Conservation (phyloP, 2,888 invertebrate species). For the Eucera pruinosa region DNA sequence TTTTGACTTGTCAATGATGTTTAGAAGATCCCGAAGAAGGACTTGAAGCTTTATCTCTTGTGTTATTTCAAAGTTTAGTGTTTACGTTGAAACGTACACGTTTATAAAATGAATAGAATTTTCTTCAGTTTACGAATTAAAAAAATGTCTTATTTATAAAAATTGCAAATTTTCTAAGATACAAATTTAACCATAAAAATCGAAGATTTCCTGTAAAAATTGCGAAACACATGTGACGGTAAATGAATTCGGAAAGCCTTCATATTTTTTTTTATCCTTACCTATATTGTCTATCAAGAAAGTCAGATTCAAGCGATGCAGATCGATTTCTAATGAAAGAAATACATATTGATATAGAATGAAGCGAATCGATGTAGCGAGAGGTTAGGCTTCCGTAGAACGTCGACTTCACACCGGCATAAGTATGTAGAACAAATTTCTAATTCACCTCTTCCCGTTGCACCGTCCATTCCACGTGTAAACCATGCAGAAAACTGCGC, state of each 20-base stretch:
- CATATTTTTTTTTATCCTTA: too few relatives aligned
- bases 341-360: not conserved
- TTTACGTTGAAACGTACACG: not conserved
- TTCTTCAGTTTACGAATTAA: too few relatives aligned
- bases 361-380: not conserved
- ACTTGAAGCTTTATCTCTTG: not conserved
- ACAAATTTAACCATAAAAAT: too few relatives aligned
- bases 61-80: not conserved
- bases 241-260: too few relatives aligned
- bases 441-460: slow-evolving; percentile 70
- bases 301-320: not conserved
- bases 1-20: not conserved
- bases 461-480: slow-evolving; percentile 67
- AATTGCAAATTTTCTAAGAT: too few relatives aligned
- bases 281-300: too few relatives aligned
- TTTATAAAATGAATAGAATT: too few relatives aligned
- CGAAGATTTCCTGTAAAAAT: too few relatives aligned
- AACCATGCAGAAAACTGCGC: slow-evolving; percentile 70
- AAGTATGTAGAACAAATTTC: slow-evolving; percentile 71
- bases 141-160: too few relatives aligned
- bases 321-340: not conserved
- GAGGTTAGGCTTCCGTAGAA: slow-evolving; percentile 22
- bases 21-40: not conserved
- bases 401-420: slow-evolving; percentile 53
- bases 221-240: too few relatives aligned